phyloP scores from a whole-genome alignment of 2,797 vertebrate species.

The Phrynocephalus guinanensis region DNA sequence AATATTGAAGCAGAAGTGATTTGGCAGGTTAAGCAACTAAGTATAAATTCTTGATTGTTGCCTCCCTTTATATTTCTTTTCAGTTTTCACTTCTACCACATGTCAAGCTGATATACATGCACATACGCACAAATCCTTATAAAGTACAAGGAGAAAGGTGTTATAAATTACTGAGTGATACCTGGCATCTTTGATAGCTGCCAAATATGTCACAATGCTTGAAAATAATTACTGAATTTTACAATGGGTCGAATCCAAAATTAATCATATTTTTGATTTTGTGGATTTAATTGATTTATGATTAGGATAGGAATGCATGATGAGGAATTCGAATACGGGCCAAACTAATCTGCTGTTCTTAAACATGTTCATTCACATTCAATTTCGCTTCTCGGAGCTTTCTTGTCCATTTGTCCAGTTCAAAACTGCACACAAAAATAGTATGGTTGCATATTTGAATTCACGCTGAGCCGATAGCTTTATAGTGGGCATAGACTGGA shows the following conservation, averaged over 20 bases:
- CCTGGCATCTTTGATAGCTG: not conserved
- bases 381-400: not conserved
- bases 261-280: not conserved
- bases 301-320: not conserved
- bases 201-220: not conserved
- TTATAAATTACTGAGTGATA: not conserved
- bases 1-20: not conserved
- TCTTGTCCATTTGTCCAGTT: not conserved
- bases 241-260: not conserved
- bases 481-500: too few species aligned
- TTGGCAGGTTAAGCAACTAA: not conserved
- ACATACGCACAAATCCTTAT: not conserved
- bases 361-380: not conserved
- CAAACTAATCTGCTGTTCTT: not conserved
- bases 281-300: not conserved
- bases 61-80: not conserved
- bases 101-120: not conserved
- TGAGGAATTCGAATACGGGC: not conserved
- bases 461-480: too few species aligned
- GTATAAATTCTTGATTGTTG: not conserved
- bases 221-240: not conserved
- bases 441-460: not conserved
- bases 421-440: not conserved
- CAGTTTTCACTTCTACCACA: not conserved
- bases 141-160: not conserved